Conservation (phyloP, 1,140 invertebrate species). For the Caenorhabditis tropicalis region DNA sequence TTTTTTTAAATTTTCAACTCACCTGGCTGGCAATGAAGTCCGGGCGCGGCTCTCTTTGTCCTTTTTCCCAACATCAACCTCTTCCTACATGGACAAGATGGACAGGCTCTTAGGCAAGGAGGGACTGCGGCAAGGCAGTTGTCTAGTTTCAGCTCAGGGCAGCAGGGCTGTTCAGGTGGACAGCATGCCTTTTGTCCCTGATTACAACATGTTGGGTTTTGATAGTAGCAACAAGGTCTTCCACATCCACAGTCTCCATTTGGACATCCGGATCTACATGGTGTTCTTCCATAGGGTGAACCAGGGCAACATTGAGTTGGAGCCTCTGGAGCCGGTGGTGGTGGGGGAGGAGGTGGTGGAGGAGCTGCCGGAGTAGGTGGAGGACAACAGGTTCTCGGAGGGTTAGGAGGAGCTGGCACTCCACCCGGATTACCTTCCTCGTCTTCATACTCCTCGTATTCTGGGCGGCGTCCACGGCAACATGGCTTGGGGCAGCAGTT, state of each 20-base stretch:
- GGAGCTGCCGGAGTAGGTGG: conserved; percentile 52
- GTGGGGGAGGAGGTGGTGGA: conserved; percentile 56
- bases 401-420: conserved; percentile 53
- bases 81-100: conserved; percentile 61
- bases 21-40: conserved; percentile 58
- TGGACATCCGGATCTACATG: conserved; percentile 37
- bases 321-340: conserved; percentile 61
- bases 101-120: conserved; percentile 62
- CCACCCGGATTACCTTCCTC: conserved; percentile 17
- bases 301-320: conserved; percentile 61
- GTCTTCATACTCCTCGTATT: conserved; percentile 62
- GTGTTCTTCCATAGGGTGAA: conserved; percentile 46
- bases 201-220: conserved; percentile 57
- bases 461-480: conserved; percentile 57
- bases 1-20: too few species aligned
- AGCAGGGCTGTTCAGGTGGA: conserved; percentile 59
- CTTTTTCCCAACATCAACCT: conserved; percentile 57
- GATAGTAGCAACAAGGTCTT: conserved; percentile 62
- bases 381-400: conserved; percentile 61
- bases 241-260: conserved; percentile 63
- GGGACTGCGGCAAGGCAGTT: conserved; percentile 53
- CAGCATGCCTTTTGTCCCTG: conserved; percentile 59
- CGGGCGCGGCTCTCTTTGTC: conserved; percentile 54
- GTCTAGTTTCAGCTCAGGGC: conserved; percentile 51
- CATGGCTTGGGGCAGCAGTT: conserved; percentile 63